Evolutionary conservation across 1,140 invertebrate genomes (phyloP).

Genomic region (Coboldia fuscipes): DNA sequence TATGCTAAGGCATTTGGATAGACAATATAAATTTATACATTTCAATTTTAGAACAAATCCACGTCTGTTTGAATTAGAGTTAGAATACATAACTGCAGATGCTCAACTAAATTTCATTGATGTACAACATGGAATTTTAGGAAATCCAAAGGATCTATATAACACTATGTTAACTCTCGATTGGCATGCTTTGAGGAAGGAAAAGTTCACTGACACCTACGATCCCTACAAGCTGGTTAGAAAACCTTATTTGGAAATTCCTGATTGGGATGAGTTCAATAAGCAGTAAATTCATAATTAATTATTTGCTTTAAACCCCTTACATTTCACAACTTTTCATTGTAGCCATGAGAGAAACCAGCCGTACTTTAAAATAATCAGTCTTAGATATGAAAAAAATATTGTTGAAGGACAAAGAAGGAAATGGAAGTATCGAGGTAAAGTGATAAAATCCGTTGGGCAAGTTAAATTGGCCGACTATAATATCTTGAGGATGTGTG

Average conservation of each 20-base stretch:
- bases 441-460: no score
- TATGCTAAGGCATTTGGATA: no score
- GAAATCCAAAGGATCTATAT: slow-evolving; percentile 13
- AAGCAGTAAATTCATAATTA: background rate
- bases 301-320: no score
- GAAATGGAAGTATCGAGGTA: no score
- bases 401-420: no score
- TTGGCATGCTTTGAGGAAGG: slow-evolving; percentile 11
- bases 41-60: slow-evolving; percentile 10
- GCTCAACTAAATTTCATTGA: slow-evolving; percentile 15
- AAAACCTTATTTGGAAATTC: slow-evolving; percentile 11
- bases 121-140: slow-evolving; percentile 13
- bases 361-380: no score
- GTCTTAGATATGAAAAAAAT: no score
- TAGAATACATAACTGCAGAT: slow-evolving; percentile 15
- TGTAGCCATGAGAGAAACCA: no score
- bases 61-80: slow-evolving; percentile 11
- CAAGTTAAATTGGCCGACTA: no score
- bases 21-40: no score
- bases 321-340: no score
- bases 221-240: slow-evolving; percentile 14
- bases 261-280: slow-evolving; percentile 7
- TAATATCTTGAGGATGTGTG: no score
- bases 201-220: slow-evolving; percentile 9
- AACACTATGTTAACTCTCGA: slow-evolving; percentile 12